Evolutionary conservation across 2,888 invertebrate genomes (phyloP), one percentile per base, ranked within the genome.

Genomic region (Cordylochernes scorpioides): DNA sequence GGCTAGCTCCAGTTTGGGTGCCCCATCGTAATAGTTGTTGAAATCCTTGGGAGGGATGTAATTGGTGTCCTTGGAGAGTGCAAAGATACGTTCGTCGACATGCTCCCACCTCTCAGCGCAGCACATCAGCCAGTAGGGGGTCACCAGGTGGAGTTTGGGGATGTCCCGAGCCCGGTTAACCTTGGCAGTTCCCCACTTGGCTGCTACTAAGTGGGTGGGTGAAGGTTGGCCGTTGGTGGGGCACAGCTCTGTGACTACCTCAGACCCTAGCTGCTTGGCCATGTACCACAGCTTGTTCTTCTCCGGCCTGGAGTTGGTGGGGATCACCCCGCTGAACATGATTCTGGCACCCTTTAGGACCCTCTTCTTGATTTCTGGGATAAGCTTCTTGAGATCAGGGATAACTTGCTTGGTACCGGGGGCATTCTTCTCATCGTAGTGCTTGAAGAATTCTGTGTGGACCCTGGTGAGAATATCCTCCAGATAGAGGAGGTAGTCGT

Each of bases 31-130:
- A n/a, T n/a, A n/a, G n/a, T n/a, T n/a, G n/a, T n/a, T n/a, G n/a
- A n/a, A n/a, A n/a, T n/a, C n/a, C n/a, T n/a, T n/a, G n/a, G n/a
- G n/a, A n/a, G n/a, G n/a, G n/a, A n/a, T n/a, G n/a, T n/a, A n/a
- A n/a, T n/a, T n/a, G n/a, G 15, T 13, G 14, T 43, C 42, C 32
- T 60, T 58, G 43, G 66, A 69, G 28, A 82, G 53, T 1, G 71
- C 71, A 49, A 68, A 82, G 1, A 82, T 55, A 14, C 43, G 40
- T 50, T 84, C 82, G 32, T 77, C 73, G 0, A 74, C 77, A 29
- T 66, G 64, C 48, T 82, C 78, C 86, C 88, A 91, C 21, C 86
- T 60, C 54, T 91, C 86, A 0, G 78, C 74, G 50, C 86, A 88
- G 9, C 67, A 64, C 78, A 84, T 84, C 40, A 94, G 56, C 94